A percentile compares a stretch with the other conserved stretches of the same genome.
Evolutionary conservation across 1,140 invertebrate species (phyloP).

Genomic region (Camponotus vicinus): DNA sequence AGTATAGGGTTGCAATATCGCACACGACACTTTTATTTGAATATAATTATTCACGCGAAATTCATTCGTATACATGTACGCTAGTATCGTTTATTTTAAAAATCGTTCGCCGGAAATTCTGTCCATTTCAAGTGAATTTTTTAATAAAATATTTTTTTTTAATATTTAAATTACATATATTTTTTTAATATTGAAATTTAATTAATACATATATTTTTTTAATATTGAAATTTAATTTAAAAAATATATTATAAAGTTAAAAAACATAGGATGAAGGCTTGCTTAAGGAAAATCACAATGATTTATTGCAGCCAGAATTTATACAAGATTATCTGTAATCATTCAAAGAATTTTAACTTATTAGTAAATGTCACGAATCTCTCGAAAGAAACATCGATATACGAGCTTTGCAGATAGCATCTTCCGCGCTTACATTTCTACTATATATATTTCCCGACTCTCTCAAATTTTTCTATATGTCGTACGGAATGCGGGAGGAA

Average conservation of each 20-base stretch:
- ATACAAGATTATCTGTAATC: neutral
- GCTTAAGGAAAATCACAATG: neutral
- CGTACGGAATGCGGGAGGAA: slow-evolving; percentile 2
- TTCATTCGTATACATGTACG: no score
- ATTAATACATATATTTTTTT: no score
- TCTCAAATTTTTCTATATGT: slow-evolving; percentile 22
- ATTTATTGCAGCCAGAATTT: slow-evolving; percentile 16
- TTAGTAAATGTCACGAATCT: neutral
- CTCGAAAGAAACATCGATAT: slow-evolving; percentile 1
- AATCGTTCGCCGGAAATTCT: neutral
- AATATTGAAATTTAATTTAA: no score
- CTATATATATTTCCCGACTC: slow-evolving; percentile 19
- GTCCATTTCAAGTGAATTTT: neutral
- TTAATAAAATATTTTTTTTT: neutral
- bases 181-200: no score
- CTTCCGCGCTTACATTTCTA: slow-evolving; percentile 10
- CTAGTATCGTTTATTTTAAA: neutral
- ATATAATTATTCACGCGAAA: neutral
- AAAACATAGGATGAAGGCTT: neutral
- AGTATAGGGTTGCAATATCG: neutral
- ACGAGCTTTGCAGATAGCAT: slow-evolving; percentile 44
- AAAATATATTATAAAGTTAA: slow-evolving; percentile 9
- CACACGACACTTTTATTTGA: neutral
- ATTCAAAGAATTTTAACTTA: slow-evolving; percentile 24
- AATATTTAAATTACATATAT: no score